Evolutionary conservation across 2,888 invertebrate genomes (phyloP).

Genomic region (Dolichopus griseipennis): DNA sequence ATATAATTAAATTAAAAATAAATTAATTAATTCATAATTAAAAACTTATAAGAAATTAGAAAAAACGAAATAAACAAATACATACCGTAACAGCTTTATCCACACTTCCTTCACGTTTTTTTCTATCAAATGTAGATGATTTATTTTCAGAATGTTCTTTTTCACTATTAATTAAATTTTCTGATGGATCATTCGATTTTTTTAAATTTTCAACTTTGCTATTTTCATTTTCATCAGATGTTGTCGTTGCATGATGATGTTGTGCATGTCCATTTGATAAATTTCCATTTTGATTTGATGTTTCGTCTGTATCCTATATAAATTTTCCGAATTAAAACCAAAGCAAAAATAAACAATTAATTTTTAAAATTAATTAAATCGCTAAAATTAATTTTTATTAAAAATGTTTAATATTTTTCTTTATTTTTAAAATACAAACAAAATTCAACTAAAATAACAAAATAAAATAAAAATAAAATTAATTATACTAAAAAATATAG

Average conservation of each 20-base stretch:
- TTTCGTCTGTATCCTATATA: slow-evolving; percentile 35
- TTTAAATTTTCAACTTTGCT: slow-evolving; percentile 16
- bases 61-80: slow-evolving; percentile 1
- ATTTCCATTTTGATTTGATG: slow-evolving; percentile 33
- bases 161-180: slow-evolving; percentile 13
- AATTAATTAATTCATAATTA: too few relatives aligned
- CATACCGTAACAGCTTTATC: slow-evolving; percentile 40
- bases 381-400: slow-evolving; percentile 12
- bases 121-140: slow-evolving; percentile 24
- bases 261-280: slow-evolving; percentile 41
- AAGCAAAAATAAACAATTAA: neutral
- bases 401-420: slow-evolving; percentile 21
- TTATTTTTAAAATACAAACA: slow-evolving; percentile 25
- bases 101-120: slow-evolving; percentile 34
- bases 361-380: neutral
- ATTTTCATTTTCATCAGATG: slow-evolving; percentile 22
- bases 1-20: too few relatives aligned
- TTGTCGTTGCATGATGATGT: slow-evolving; percentile 19
- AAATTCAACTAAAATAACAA: too few relatives aligned
- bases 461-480: too few relatives aligned
- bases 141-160: slow-evolving; percentile 9
- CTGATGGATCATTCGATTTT: slow-evolving; percentile 13
- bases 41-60: too few relatives aligned
- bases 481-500: too few relatives aligned
- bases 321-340: neutral